Evolutionary conservation across 2,797 vertebrate genomes (phyloP).

Genomic region (Oophaga sylvatica): DNA sequence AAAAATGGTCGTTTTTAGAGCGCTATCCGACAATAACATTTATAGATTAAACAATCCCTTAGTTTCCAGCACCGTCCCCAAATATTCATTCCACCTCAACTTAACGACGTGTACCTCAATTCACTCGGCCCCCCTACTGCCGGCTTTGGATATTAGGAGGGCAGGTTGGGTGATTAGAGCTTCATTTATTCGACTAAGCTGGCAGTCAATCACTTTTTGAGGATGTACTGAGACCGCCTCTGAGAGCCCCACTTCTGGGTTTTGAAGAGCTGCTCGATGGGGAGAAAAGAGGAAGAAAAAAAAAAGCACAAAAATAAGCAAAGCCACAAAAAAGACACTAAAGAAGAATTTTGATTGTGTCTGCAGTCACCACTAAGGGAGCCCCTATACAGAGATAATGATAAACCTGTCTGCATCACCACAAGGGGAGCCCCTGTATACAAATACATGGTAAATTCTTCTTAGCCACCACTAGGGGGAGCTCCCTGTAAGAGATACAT

Average conservation of each 20-base stretch:
- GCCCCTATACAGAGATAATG: too few relatives aligned
- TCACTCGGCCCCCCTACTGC: conserved; percentile 93
- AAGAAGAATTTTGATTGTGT: neutral
- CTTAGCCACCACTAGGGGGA: too few relatives aligned
- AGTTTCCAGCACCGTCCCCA: neutral
- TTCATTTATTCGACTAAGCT: conserved; percentile 97
- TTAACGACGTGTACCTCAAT: conserved; percentile 83
- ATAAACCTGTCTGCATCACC: too few relatives aligned
- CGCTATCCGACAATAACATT: too few relatives aligned
- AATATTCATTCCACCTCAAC: neutral
- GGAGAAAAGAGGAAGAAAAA: conserved; percentile 40
- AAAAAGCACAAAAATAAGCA: neutral
- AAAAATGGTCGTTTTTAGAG: too few relatives aligned
- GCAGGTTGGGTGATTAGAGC: conserved; percentile 97
- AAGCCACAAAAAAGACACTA: neutral
- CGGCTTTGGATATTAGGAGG: conserved; percentile 97
- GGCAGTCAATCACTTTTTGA: conserved; percentile 99
- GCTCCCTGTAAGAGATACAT: too few relatives aligned
- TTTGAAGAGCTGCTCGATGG: conserved; percentile 86
- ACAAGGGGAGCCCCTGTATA: too few relatives aligned
- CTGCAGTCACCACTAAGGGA: too few relatives aligned
- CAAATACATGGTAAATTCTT: too few relatives aligned
- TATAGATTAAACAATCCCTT: too few relatives aligned
- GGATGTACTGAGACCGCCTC: conserved; percentile 95
- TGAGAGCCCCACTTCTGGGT: conserved; percentile 93